A percentile compares a stretch with the other conserved stretches of the same genome.
These are phyloP conservation scores for Tachina lurida DNA, from an alignment of 2,888 invertebrate genomes.

Conservation along the genomic window DNA sequence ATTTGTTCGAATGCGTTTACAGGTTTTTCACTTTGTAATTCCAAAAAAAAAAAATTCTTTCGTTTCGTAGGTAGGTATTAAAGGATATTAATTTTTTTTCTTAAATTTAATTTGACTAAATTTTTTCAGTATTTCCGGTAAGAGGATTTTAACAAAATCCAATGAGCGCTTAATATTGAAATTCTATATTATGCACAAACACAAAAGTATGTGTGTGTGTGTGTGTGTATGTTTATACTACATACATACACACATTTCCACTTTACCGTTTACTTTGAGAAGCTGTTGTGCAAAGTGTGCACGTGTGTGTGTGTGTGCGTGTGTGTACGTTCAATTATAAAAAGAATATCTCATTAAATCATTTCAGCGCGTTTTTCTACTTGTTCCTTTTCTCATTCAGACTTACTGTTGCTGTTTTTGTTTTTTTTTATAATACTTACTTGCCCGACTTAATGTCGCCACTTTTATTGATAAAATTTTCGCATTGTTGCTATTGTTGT, in stretches of 20 bases:
- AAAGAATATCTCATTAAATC: constrained; percentile 9
- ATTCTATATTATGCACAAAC: too few relatives aligned
- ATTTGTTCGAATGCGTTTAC: too few relatives aligned
- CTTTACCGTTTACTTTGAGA: background rate
- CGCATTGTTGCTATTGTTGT: constrained; percentile 39
- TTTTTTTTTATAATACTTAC: constrained; percentile 48
- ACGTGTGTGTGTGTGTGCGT: background rate
- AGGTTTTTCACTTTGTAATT: too few relatives aligned
- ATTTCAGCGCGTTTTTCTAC: constrained; percentile 35
- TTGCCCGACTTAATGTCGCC: constrained; percentile 67
- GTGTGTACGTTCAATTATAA: constrained; percentile 19
- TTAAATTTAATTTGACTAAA: too few relatives aligned
- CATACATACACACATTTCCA: background rate
- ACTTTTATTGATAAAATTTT: constrained; percentile 63
- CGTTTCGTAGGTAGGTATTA: too few relatives aligned
- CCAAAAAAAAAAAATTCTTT: too few relatives aligned
- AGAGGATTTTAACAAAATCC: too few relatives aligned
- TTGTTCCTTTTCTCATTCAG: constrained; percentile 14
- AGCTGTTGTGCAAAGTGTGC: background rate
- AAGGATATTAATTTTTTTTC: too few relatives aligned
- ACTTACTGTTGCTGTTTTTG: background rate
- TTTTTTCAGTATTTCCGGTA: too few relatives aligned
- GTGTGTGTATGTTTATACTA: too few relatives aligned
- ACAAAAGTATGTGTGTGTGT: too few relatives aligned
- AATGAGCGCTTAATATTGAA: too few relatives aligned